Percentiles rank a stretch among this genome's conserved stretches.
phyloP scores from a whole-genome alignment of 1,140 invertebrate species.

The Drosophila nigromelanica region DNA sequence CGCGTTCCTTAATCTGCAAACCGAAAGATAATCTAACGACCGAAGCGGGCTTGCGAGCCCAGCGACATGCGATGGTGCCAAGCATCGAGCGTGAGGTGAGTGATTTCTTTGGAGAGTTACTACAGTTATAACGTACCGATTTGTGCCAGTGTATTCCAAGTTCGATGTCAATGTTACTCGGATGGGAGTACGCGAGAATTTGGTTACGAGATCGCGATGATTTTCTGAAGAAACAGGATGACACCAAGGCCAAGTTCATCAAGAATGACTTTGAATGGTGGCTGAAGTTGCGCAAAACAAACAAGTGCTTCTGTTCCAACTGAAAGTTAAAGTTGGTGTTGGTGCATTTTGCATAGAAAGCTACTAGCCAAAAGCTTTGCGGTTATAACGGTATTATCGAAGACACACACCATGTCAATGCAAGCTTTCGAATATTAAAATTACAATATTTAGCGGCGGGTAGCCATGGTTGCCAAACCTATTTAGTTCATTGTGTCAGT shows the following conservation, averaged over 20 bases:
- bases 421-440: conserved; percentile 20
- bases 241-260: conserved; percentile 45
- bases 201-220: conserved; percentile 60
- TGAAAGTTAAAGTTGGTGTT: background rate
- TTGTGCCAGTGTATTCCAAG: conserved; percentile 21
- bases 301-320: conserved; percentile 46
- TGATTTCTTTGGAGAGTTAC: background rate
- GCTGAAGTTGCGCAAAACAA: conserved; percentile 55
- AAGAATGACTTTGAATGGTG: conserved; percentile 71
- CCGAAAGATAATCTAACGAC: conserved; percentile 58
- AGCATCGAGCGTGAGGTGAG: conserved; percentile 54
- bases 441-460: conserved; percentile 2
- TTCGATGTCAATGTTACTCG: conserved; percentile 46
- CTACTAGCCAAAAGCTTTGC: conserved; percentile 14
- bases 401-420: conserved; percentile 18
- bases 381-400: conserved; percentile 27
- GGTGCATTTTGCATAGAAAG: background rate
- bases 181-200: conserved; percentile 62
- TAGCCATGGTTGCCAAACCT: background rate
- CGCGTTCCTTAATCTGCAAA: conserved; percentile 19
- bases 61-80: conserved; percentile 30
- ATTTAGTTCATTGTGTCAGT: too few relatives aligned
- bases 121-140: background rate
- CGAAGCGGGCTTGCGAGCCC: conserved; percentile 30
- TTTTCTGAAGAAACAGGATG: conserved; percentile 27